Conservation (phyloP, 2,113 vertebrate genomes). For the Anarrhichthys ocellatus region DNA sequence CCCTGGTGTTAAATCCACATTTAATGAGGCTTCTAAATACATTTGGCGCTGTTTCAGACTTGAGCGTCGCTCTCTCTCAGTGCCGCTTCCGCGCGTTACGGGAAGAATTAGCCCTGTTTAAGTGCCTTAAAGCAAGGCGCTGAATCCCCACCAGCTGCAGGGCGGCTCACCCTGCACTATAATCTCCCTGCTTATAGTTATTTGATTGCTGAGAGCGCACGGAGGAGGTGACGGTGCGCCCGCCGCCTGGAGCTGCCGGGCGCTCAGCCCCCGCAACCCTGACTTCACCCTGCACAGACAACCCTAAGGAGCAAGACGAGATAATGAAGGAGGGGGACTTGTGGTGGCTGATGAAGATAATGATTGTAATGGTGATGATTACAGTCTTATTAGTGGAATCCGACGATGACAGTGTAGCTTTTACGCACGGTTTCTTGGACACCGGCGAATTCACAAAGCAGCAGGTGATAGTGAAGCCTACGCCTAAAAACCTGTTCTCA, state of each 20-base stretch:
- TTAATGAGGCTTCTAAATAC: constrained; percentile 24
- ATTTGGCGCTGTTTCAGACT: neutral
- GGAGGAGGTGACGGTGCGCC: constrained; percentile 45
- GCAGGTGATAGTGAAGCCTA: neutral
- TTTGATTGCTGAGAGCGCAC: constrained; percentile 30
- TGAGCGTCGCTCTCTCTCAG: neutral
- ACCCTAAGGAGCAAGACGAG: constrained; percentile 13
- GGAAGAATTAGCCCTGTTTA: neutral
- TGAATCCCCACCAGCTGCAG: neutral
- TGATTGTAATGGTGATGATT: constrained; percentile 24
- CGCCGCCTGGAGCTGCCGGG: constrained; percentile 51
- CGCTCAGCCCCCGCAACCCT: constrained; percentile 25
- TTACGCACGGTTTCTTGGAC: constrained; percentile 58
- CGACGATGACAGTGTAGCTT: constrained; percentile 16
- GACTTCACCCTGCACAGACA: constrained; percentile 7
- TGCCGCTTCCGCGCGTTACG: neutral
- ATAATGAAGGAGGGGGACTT: constrained; percentile 18
- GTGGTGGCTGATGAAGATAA: constrained; percentile 21
- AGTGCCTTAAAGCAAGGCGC: constrained; percentile 23
- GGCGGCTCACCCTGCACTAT: constrained; percentile 6
- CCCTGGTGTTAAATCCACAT: constrained; percentile 33
- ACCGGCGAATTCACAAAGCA: neutral
- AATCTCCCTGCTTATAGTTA: constrained; percentile 30
- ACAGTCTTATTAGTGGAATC: constrained; percentile 16
- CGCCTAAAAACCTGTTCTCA: neutral